Evolutionary conservation across 2,797 vertebrate genomes (phyloP), one percentile per base, ranked within the genome.

Genomic region (Smutsia gigantea): DNA sequence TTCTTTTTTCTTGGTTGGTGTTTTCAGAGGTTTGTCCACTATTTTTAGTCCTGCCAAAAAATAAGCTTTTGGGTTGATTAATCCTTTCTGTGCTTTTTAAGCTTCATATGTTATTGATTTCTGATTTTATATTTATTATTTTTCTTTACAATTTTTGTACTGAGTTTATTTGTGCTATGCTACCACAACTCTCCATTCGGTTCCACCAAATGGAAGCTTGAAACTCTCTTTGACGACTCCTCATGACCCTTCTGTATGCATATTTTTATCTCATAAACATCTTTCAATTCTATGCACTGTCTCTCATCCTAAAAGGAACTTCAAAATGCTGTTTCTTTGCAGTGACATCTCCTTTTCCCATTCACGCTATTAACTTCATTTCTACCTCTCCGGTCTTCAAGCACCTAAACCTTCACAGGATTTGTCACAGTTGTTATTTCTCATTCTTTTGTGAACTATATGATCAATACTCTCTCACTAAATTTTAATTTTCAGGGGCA

Each of bases 211-310:
- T 18, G n/a, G 21, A 83, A 63, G 49, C 17, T 78, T n/a, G 10
- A 46, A 78, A 18, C 83, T 92, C 39, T 29, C 55, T 64, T 64
- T 94, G 63, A 63, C 19, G 69, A 18, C 6, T 74, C 21, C 13
- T 82, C 31, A n/a, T n/a, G 14, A 18, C 29, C 3, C 5, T 12
- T n/a, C 42, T 5, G 14, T 37, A 10, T 64, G 4, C 0, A 0
- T n/a, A 64, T n/a, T 57, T 64, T 78, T 66, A 25, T 37, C 46
- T 21, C 15, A 17, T 27, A 49, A 39, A 29, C 3, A 11, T 51
- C 11, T 77, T 37, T 72, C 14, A 82, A 19, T 66, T 51, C 15
- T 59, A 78, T 63, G 10, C 29, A 66, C 15, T 72, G 18, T 64
- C 55, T 27, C 3, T 42, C 27, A 59, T 69, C 3, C 19, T 8